phyloP scores from a whole-genome alignment of 2,797 vertebrate genomes.

The Glossophaga mutica region DNA sequence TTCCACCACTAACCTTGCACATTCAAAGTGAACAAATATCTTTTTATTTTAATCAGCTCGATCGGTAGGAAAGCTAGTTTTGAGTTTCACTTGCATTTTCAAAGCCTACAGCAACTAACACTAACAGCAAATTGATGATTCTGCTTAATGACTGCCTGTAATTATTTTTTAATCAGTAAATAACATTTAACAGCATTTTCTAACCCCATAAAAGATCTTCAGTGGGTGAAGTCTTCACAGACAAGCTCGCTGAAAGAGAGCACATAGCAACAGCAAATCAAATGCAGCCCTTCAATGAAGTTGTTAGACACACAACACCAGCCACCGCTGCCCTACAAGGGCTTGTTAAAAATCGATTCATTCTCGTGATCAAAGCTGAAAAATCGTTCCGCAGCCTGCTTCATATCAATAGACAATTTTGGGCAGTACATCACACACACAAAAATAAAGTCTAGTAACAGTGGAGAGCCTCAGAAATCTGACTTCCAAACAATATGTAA shows the following conservation, averaged over 20 bases:
- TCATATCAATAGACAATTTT: constrained; percentile 74
- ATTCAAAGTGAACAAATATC: constrained; percentile 59
- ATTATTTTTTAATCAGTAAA: constrained; percentile 84
- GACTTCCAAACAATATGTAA: constrained; percentile 69
- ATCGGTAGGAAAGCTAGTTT: constrained; percentile 76
- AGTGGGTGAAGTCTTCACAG: constrained; percentile 73
- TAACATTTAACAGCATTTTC: constrained; percentile 84
- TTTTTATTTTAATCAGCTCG: constrained; percentile 65
- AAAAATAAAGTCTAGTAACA: constrained; percentile 48
- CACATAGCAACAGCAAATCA: constrained; percentile 80
- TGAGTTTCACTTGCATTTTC: constrained; percentile 76
- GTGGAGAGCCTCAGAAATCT: constrained; percentile 44
- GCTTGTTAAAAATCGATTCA: constrained; percentile 74
- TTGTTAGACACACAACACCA: constrained; percentile 62
- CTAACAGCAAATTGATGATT: constrained; percentile 82
- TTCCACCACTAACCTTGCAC: constrained; percentile 68
- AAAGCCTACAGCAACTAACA: constrained; percentile 66
- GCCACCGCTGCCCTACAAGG: background rate
- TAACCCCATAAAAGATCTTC: constrained; percentile 81
- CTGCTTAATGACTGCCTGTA: constrained; percentile 78
- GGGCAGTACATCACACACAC: constrained; percentile 60
- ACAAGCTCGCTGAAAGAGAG: constrained; percentile 69
- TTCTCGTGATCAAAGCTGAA: constrained; percentile 74
- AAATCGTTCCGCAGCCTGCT: constrained; percentile 62
- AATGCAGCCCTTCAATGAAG: constrained; percentile 74